Evolutionary conservation across 30 jellyfish, hydroid and myxozoan species (phyloP), one percentile per base, ranked within the genome.

Genomic region (Nemopilema nomurai): DNA sequence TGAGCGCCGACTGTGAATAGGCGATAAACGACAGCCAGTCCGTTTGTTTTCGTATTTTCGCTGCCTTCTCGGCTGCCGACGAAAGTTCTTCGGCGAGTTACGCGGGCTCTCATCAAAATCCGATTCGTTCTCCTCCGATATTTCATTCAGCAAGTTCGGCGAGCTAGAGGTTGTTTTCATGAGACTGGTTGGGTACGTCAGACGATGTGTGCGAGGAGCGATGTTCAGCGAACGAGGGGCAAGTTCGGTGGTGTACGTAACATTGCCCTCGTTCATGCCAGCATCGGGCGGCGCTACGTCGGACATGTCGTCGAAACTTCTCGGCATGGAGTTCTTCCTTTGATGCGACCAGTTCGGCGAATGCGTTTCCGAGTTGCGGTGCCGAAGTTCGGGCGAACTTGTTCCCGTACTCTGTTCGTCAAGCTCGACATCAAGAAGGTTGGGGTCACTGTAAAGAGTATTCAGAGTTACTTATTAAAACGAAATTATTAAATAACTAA

Each of bases 1-100:
- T 8, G 99, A 94, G n/a, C 99, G 96, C 18, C 99, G 95, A 51
- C 97, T 88, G 79, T 89, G 99, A 71, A 94, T 94, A 50, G 99
- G 99, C 52, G 99, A 94, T 20, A 94, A 87, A 29, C 97, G 97
- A 86, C 99, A 94, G 25, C 96, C 91, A 26, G 90, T 68, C 3
- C 97, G 91, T 64, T 82, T 90, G 16, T 77, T 90, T 22, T 90
- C 89, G 87, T 81, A 92, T 30, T 82, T 88, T 29, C 94, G 92
- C n/a, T 95, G 98, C 51, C 98, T 71, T 77, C 87, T 90, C 50
- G 86, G 88, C 8, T 87, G 81, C 16, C 94, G 97, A 25, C 98
- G 91, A 49, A 76, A 71, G 49, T 51, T 28, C 27, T 51, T 74
- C 69, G 99, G 99, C 4, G 99, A 94, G 50, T 77, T 80, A 28